These are phyloP conservation scores for Microplitis deprimator DNA, from an alignment of 2,888 invertebrate genomes.

Conservation along the genomic window DNA sequence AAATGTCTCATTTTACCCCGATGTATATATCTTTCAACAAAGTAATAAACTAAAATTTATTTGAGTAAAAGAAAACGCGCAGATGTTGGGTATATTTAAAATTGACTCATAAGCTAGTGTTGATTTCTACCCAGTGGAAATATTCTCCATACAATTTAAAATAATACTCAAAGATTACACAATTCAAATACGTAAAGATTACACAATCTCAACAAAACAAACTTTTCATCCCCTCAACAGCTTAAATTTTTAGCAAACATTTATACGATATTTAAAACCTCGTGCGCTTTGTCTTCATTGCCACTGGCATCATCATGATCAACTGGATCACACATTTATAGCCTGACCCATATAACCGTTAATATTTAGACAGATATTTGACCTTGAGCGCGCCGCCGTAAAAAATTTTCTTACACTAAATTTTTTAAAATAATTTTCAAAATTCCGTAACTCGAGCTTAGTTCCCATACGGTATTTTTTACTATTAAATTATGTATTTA, in stretches of 20 bases:
- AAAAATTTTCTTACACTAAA: too few species aligned
- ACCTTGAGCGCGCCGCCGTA: not conserved
- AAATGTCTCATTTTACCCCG: too few species aligned
- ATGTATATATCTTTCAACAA: too few species aligned
- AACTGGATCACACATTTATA: conserved; percentile 63
- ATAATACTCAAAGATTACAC: conserved; percentile 16
- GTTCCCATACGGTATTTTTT: not conserved
- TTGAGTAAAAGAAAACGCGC: conserved; percentile 28
- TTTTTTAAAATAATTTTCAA: not conserved
- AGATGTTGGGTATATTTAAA: conserved; percentile 50
- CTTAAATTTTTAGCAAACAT: conserved; percentile 19
- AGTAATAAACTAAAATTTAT: too few species aligned
- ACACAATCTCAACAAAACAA: conserved; percentile 21
- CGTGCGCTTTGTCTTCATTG: conserved; percentile 41
- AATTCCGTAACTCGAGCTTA: not conserved
- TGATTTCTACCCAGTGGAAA: conserved; percentile 18
- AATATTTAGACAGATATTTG: conserved; percentile 54
- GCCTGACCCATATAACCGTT: conserved; percentile 59
- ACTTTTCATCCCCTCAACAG: conserved; percentile 14
- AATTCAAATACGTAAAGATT: conserved; percentile 2
- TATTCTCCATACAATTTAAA: conserved; percentile 26
- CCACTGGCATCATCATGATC: conserved; percentile 37
- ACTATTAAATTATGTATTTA: not conserved
- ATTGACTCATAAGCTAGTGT: conserved; percentile 39
- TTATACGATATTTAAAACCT: not conserved